These are phyloP conservation scores for Neoarius graeffei DNA, from an alignment of 2,113 vertebrate species.

Conservation along the genomic window DNA sequence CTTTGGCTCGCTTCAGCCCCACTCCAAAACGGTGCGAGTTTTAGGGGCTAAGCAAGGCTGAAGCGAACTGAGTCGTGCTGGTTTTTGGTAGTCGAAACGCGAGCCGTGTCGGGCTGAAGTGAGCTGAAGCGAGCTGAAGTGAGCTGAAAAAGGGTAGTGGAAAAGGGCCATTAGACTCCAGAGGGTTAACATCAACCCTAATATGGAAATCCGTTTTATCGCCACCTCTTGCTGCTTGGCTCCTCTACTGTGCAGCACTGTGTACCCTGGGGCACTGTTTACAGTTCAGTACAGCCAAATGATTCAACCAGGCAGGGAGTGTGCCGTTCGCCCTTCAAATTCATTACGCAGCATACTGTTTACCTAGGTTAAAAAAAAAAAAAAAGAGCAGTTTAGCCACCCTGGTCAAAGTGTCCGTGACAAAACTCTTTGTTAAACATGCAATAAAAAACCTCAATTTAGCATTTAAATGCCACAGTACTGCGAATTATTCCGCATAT, in stretches of 20 bases:
- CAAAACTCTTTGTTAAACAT: neutral
- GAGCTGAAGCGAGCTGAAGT: no score
- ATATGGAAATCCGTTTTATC: neutral
- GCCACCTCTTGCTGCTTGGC: neutral
- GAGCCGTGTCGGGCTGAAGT: no score
- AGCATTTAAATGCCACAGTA: neutral
- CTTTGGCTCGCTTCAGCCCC: no score
- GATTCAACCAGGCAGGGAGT: neutral
- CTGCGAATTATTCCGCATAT: neutral
- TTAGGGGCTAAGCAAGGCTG: no score
- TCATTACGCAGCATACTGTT: neutral
- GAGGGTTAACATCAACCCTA: neutral
- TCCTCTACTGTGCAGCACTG: neutral
- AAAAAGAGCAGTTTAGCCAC: neutral
- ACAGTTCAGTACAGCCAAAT: neutral
- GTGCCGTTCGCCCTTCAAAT: slow-evolving; percentile 4
- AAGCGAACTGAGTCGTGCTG: no score
- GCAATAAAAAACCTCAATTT: neutral
- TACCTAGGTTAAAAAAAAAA: neutral
- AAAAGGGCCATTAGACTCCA: no score
- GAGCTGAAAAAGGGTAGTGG: no score
- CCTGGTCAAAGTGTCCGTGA: neutral
- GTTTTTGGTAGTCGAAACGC: no score
- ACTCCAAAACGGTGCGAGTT: no score
- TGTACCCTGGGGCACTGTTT: neutral